Conservation (phyloP, 2,797 vertebrate genomes). For the Peromyscus melanophrys region DNA sequence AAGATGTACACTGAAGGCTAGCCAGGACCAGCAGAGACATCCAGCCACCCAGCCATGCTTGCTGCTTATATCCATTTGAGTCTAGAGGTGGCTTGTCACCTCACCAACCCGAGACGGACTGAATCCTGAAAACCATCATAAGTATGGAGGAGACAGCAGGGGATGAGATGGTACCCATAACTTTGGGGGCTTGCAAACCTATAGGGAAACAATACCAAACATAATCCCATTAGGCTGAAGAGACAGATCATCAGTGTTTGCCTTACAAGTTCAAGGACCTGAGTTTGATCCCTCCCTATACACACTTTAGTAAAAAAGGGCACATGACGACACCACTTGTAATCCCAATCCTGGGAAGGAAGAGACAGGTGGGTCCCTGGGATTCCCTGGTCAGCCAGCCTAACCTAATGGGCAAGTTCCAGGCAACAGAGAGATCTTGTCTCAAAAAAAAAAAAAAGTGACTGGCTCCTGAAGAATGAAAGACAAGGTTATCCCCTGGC, state of each 20-base stretch:
- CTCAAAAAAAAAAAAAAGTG: background rate
- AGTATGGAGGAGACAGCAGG: background rate
- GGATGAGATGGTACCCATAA: background rate
- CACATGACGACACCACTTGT: background rate
- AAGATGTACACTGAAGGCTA: background rate
- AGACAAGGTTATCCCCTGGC: background rate
- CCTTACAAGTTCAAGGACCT: background rate
- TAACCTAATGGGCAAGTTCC: background rate
- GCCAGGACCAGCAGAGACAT: background rate
- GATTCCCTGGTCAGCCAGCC: background rate
- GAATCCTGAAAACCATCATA: background rate
- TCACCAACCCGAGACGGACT: background rate
- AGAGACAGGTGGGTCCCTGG: background rate
- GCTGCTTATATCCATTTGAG: background rate
- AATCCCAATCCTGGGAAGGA: background rate
- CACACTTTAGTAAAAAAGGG: background rate
- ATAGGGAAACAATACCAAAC: background rate
- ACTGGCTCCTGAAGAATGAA: background rate
- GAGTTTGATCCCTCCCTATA: background rate
- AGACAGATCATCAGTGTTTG: background rate
- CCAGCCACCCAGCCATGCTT: background rate
- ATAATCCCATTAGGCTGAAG: background rate
- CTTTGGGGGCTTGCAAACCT: background rate
- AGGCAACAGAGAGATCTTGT: background rate
- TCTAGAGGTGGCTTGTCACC: background rate